Percentiles rank a stretch among this genome's conserved stretches.
phyloP scores from a whole-genome alignment of 2,113 vertebrate species.

The Scophthalmus maximus region DNA sequence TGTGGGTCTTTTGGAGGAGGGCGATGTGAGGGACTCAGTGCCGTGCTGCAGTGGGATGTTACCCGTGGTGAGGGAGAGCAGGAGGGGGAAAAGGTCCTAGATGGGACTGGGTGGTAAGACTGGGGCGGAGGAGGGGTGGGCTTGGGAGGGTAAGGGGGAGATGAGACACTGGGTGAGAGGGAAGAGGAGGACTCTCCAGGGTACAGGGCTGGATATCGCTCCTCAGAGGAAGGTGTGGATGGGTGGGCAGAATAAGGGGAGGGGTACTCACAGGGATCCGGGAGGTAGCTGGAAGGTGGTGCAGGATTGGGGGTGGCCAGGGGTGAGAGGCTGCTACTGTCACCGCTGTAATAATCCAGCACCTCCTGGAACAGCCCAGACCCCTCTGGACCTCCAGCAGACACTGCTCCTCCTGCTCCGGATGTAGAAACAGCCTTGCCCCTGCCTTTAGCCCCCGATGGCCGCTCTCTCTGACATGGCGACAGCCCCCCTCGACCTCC shows the following conservation, averaged over 20 bases:
- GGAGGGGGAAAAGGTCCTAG: conserved; percentile 93
- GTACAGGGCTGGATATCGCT: conserved; percentile 92
- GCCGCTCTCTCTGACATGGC: conserved; percentile 91
- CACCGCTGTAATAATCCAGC: conserved; percentile 97
- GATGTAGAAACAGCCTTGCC: conserved; percentile 78
- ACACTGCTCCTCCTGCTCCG: conserved; percentile 62
- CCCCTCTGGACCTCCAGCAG: conserved; percentile 79
- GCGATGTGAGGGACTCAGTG: conserved; percentile 87
- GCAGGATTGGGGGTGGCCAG: conserved; percentile 90
- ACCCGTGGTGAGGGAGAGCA: conserved; percentile 92
- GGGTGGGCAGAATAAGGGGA: conserved; percentile 97
- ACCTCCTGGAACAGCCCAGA: conserved; percentile 93
- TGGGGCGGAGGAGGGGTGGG: conserved; percentile 84
- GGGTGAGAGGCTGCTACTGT: conserved; percentile 96
- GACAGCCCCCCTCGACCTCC: conserved; percentile 86
- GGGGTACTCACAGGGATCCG: conserved; percentile 95
- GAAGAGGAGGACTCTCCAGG: conserved; percentile 90
- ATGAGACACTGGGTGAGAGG: conserved; percentile 90
- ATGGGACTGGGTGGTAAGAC: conserved; percentile 80
- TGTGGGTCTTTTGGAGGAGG: conserved; percentile 86
- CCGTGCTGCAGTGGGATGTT: conserved; percentile 89
- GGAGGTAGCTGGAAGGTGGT: conserved; percentile 88
- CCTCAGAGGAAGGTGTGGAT: conserved; percentile 94
- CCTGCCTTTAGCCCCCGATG: conserved; percentile 85
- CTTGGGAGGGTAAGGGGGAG: conserved; percentile 86